Evolutionary conservation across 2,888 invertebrate species (phyloP), one percentile per base, ranked within the genome.

Genomic region (Bombylius discolor): DNA sequence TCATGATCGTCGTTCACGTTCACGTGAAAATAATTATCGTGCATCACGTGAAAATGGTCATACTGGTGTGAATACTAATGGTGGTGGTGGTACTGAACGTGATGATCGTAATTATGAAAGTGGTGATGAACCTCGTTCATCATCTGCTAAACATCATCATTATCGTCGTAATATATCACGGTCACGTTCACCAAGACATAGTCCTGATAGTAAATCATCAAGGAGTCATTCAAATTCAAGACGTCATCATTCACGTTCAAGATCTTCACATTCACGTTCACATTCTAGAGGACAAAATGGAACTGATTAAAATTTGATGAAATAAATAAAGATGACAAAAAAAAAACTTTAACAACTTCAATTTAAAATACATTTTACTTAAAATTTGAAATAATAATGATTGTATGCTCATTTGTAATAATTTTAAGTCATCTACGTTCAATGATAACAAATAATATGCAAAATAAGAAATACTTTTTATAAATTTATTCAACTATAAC

Each of bases 201-300:
- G 39, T 42, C 8, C 11, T 11, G 11, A 11, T 11, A 61, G 58
- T 50, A 61, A 61, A 49, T 58, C 62, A 47, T 52, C 61, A 44
- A 52, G 61, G 49, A 57, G 58, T 36, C 56, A 56, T 11, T 59
- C 59, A 39, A 47, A 48, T 33, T 58, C 60, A 8, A 59, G 58
- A 23, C 57, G 61, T 34, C 57, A 54, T 8, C 31, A 33, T 23
- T 58, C 59, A 13, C 51, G 57, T 14, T 60, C 60, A 11, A 49
- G 59, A 42, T 42, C 39, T 42, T 42, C 57, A 9, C 52, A 50
- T n/a, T 56, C 58, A 14, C 39, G 48, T 45, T 52, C 52, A 34
- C 49, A 49, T 47, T 54, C 44, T 14, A 55, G 51, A 33, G 55
- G 50, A 12, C 51, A 51, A 12, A 55, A 55, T 23, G 55, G 55